Evolutionary conservation across 2,113 vertebrate genomes (phyloP), one percentile per base, ranked within the genome.

Genomic region (Phoenicopterus ruber): DNA sequence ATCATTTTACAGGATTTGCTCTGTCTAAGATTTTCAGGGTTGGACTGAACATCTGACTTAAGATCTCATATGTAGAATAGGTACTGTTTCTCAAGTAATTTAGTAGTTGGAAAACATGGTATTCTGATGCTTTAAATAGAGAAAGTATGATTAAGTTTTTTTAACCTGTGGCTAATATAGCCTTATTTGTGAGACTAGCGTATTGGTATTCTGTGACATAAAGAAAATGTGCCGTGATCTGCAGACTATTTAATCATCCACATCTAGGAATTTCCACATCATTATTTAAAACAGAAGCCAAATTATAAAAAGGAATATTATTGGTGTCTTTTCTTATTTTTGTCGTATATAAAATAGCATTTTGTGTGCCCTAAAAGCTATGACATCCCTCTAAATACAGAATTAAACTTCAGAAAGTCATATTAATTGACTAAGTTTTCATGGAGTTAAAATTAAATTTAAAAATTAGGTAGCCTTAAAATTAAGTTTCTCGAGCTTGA

Each of bases 91-190:
- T 44, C 9, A 71, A 57, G 11, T 32, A 55, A 61, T 62, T 47
- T 54, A 25, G 3, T 10, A 52, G 18, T 15, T 67, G 7, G 13
- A 25, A 83, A 50, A 72, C 13, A 65, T 2, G 4, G 2, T 42
- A 34, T 69, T 72, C 28, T 50, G 7, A 24, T 32, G 40, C 0
- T 66, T 78, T 42, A 31, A 50, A 47, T 7, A 38, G 12, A 77
- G 4, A 61, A 84, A 54, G 2, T n/a, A 19, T 36, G 4, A 66
- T 25, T 8, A 46, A 32, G 2, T 0, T 9, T 61, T 61, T 77
- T 82, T 32, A 61, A 52, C 2, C 3, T 52, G 6, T 2, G 1
- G 10, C 4, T 85, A 36, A 17, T 49, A 44, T 3, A 86, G 2
- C 1, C 2, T 36, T 66, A 52, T 31, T 74, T 82, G 3, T 42